Evolutionary conservation across 2,113 vertebrate genomes (phyloP), one percentile per base, ranked within the genome.

Genomic region (Recurvirostra avosetta): DNA sequence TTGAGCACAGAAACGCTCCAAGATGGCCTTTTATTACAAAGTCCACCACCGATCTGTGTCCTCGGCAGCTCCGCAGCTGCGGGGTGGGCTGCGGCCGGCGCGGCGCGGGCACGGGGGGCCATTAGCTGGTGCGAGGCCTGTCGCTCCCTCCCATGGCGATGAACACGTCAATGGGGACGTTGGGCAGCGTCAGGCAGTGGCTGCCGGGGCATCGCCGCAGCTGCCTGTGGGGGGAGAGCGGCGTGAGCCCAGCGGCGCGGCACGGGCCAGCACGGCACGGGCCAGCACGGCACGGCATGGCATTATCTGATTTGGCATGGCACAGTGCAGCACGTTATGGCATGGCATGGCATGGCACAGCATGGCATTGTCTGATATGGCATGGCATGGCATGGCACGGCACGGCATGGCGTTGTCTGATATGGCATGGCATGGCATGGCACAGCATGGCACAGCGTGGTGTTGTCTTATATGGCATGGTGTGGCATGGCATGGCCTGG

Each of bases 151-250:
- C 93, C 93, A 71, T 96, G 72, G 95, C 87, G 8, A 96, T 82
- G 91, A 94, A 97, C 26, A 96, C 88, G 12, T 97, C 93, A 26
- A 97, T 94, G 94, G 97, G 96, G 75, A 96, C 65, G 50, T 95
- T 86, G 71, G 88, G 96, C 86, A 96, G 47, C 9, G 97, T 95
- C 93, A 97, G 73, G 90, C 96, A 76, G 80, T 96, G 96, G 88
- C 92, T 96, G 47, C 96, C 95, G 2, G 93, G 96, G 72, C 95
- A 97, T 88, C 94, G 86, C 65, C 93, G 87, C 90, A 97, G 92
- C 81, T 92, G 91, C 72, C 97, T 97, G 93, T 17, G 38, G 50
- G 26, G 52, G 82, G 80, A 86, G 68, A 45, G 55, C 1, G 2
- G 32, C 3, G 9, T 79, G 32, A 89, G 52, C 29, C 15, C 56